Percentiles rank a stretch among this genome's conserved stretches.
phyloP scores from a whole-genome alignment of 2,113 vertebrate species.

The Pollachius pollachius region DNA sequence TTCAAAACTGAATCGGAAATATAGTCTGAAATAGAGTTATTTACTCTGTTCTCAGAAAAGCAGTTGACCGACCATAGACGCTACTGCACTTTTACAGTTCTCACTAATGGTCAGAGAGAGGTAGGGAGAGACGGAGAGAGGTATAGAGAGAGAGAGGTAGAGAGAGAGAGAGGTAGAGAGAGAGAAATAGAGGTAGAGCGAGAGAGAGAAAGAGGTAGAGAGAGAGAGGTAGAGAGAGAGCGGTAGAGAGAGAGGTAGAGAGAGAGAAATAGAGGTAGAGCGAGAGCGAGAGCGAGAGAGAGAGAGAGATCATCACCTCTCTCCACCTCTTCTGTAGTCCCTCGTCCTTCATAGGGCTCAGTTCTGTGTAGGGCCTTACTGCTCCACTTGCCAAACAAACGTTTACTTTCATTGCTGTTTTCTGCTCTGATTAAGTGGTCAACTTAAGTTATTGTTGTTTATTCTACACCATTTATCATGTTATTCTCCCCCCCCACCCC shows the following conservation, averaged over 20 bases:
- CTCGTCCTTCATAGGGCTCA: slow-evolving; percentile 24
- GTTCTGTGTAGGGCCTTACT: slow-evolving; percentile 3
- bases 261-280: not conserved
- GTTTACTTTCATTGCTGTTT: no score
- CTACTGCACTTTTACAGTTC: slow-evolving; percentile 48
- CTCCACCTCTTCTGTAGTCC: slow-evolving; percentile 22
- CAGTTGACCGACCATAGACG: slow-evolving; percentile 64
- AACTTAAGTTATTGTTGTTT: no score
- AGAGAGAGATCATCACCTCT: no score
- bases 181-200: no score
- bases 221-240: slow-evolving; percentile 31
- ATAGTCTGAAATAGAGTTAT: slow-evolving; percentile 46
- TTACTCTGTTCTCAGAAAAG: slow-evolving; percentile 61
- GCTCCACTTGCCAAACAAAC: no score
- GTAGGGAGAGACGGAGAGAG: no score
- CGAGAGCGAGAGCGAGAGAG: slow-evolving; percentile 29
- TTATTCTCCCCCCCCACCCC: no score
- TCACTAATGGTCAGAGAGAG: slow-evolving; percentile 68
- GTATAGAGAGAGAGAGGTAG: slow-evolving; percentile 25
- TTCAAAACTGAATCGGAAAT: not conserved
- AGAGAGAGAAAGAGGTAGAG: no score
- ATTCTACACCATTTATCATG: no score
- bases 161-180: not conserved
- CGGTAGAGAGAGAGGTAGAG: slow-evolving; percentile 38
- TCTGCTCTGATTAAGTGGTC: no score